Conservation (phyloP, 2,797 vertebrate genomes). For the Betta splendens region DNA sequence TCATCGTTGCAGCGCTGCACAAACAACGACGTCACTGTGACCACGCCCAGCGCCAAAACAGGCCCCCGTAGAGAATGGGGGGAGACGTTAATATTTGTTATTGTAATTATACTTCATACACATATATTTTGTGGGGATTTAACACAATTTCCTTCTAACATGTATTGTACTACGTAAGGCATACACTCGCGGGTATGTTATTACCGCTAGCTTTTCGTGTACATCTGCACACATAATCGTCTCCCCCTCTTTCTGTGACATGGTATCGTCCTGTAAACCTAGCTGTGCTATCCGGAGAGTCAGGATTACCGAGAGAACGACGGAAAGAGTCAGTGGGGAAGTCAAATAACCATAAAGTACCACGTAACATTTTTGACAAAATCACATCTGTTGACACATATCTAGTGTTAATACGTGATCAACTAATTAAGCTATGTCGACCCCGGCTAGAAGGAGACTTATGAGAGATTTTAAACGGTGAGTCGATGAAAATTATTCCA, state of each 20-base stretch:
- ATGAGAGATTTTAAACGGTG: slow-evolving; percentile 99
- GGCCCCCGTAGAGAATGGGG: not conserved
- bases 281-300: slow-evolving; percentile 34
- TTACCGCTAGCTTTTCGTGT: rapidly evolving
- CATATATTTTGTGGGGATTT: rapidly evolving
- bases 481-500: slow-evolving; percentile 55
- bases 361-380: slow-evolving; percentile 15
- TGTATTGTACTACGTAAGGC: rapidly evolving
- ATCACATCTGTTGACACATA: not conserved
- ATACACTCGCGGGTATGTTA: rapidly evolving
- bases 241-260: not conserved
- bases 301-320: slow-evolving; percentile 43
- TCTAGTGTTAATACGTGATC: slow-evolving; percentile 3
- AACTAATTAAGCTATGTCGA: slow-evolving; percentile 85
- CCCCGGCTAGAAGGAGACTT: slow-evolving; percentile 94
- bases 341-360: slow-evolving; percentile 24
- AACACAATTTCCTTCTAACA: rapidly evolving
- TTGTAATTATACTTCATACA: not conserved
- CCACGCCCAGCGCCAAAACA: slow-evolving; percentile 37
- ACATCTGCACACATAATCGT: rapidly evolving
- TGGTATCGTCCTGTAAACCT: slow-evolving; percentile 67
- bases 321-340: slow-evolving; percentile 12
- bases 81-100: rapidly evolving
- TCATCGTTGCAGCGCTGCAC: slow-evolving; percentile 49
- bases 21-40: slow-evolving; percentile 60